Conservation (phyloP, 1,140 invertebrate genomes). For the Arctopsyche grandis region DNA sequence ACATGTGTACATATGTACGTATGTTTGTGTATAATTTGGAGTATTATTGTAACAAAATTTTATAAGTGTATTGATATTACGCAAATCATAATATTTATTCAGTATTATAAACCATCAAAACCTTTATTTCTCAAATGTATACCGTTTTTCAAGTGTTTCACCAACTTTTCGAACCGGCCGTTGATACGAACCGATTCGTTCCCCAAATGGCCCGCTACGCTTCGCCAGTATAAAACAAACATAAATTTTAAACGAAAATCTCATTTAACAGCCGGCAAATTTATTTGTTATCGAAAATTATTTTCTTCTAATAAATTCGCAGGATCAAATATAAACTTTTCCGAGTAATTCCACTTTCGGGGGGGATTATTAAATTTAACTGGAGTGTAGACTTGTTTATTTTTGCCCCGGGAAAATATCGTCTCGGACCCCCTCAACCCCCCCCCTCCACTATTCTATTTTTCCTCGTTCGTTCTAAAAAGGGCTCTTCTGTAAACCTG, state of each 20-base stretch:
- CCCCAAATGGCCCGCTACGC: not conserved
- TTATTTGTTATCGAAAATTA: conserved; percentile 39
- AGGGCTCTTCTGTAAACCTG: too few species aligned
- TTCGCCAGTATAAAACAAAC: conserved; percentile 13
- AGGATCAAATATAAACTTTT: conserved; percentile 37
- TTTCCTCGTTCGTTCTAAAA: too few species aligned
- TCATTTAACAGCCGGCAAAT: conserved; percentile 32
- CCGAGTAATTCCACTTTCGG: conserved; percentile 28
- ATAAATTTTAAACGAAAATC: conserved; percentile 28
- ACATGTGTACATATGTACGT: too few species aligned
- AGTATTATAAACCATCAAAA: too few species aligned
- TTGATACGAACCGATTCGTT: not conserved
- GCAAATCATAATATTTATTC: too few species aligned
- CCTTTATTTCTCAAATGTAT: too few species aligned
- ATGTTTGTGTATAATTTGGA: too few species aligned
- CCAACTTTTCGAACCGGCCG: too few species aligned
- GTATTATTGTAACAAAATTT: too few species aligned
- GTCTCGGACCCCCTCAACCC: not conserved
- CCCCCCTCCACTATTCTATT: too few species aligned
- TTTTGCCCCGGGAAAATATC: conserved; percentile 24
- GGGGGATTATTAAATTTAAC: conserved; percentile 37
- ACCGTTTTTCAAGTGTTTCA: too few species aligned
- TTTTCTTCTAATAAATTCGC: conserved; percentile 33
- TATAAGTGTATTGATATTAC: too few species aligned
- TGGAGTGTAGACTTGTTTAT: conserved; percentile 32